Evolutionary conservation across 2,888 invertebrate genomes (phyloP).

Genomic region (Quadroppia sp.): DNA sequence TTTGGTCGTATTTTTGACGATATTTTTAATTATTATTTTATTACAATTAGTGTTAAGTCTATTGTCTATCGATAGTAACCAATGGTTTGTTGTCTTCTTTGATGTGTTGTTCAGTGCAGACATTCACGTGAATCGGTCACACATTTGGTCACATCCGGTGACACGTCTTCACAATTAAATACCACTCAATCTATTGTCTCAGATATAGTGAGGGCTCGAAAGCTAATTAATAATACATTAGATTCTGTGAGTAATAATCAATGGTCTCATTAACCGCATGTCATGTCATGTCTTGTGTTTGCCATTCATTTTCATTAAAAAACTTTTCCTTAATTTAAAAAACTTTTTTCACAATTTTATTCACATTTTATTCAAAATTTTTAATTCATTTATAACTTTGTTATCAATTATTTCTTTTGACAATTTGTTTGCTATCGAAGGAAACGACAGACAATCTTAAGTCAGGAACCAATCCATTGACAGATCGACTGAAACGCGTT

Average conservation of each 20-base stretch:
- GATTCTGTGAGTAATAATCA: slow-evolving; percentile 42
- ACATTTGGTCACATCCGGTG: neutral
- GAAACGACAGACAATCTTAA: neutral
- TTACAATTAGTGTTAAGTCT: neutral
- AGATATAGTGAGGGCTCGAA: slow-evolving; percentile 40
- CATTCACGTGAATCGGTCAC: neutral
- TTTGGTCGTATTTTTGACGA: neutral
- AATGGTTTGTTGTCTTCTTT: neutral
- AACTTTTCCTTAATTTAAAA: neutral
- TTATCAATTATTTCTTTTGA: neutral
- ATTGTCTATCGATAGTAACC: neutral
- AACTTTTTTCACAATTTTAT: neutral
- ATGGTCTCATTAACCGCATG: neutral
- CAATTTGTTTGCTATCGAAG: neutral
- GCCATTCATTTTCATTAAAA: no score
- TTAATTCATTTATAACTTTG: neutral
- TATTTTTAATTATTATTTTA: neutral
- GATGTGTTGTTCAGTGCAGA: neutral
- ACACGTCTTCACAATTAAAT: slow-evolving; percentile 10
- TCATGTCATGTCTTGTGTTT: neutral
- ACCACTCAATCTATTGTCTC: slow-evolving; percentile 34
- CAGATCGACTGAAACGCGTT: neutral
- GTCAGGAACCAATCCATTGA: neutral
- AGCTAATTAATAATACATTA: slow-evolving; percentile 41
- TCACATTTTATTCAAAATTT: neutral